phyloP scores from a whole-genome alignment of 30 jellyfish, hydroid and myxozoan genomes.

The Mastigias papua region DNA sequence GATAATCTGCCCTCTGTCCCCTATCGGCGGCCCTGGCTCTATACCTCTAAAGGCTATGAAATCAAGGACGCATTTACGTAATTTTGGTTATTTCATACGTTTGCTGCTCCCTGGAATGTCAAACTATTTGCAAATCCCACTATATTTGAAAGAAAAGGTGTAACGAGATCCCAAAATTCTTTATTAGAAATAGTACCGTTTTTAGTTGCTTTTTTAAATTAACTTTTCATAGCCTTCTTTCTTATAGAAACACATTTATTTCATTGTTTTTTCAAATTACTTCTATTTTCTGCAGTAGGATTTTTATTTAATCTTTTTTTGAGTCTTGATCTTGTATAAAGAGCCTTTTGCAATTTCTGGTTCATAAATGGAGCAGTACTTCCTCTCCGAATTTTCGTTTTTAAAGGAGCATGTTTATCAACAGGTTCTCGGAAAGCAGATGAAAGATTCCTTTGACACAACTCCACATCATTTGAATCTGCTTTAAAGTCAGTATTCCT shows the following conservation, averaged over 20 bases:
- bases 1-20: too few relatives aligned
- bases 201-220: too few relatives aligned
- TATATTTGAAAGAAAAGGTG: conserved; percentile 28
- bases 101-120: too few relatives aligned
- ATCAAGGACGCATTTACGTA: too few relatives aligned
- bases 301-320: conserved; percentile 14
- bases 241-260: too few relatives aligned
- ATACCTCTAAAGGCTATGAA: too few relatives aligned
- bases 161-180: conserved; percentile 50
- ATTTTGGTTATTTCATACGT: too few relatives aligned
- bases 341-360: conserved; percentile 37
- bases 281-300: too few relatives aligned
- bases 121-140: not conserved
- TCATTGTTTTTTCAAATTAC: too few relatives aligned
- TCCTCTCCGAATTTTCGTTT: conserved; percentile 36
- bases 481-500: conserved; percentile 53
- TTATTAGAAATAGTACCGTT: conserved; percentile 50
- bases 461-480: conserved; percentile 19
- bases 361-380: conserved; percentile 57
- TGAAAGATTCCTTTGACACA: conserved; percentile 36
- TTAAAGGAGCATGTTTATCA: too few relatives aligned
- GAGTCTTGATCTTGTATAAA: conserved; percentile 46
- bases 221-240: too few relatives aligned
- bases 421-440: conserved; percentile 25
- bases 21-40: too few relatives aligned